Evolutionary conservation across 2,113 vertebrate species (phyloP).

Genomic region (Cochlearius cochlearius): DNA sequence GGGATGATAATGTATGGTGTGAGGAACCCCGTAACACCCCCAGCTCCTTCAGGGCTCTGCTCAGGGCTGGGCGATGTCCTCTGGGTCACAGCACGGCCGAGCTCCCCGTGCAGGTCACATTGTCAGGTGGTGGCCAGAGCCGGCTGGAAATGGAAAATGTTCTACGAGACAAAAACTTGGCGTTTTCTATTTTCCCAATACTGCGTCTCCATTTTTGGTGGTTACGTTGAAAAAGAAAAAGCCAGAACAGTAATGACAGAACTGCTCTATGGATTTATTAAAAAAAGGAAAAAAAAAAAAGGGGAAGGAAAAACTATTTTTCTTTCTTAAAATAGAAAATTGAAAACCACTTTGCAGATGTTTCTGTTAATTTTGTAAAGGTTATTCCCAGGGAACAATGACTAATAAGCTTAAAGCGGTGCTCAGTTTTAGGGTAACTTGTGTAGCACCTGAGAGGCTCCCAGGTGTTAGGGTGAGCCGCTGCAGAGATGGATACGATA

Average conservation of each 20-base stretch:
- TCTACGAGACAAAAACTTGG: background rate
- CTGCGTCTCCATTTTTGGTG: background rate
- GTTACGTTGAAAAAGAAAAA: background rate
- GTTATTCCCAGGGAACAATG: background rate
- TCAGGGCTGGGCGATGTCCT: background rate
- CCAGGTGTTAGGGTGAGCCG: fast-evolving
- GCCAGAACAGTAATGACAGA: background rate
- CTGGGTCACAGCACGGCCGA: fast-evolving
- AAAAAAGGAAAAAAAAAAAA: too few species aligned
- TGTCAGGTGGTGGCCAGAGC: background rate
- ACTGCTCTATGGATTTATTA: background rate
- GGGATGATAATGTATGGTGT: background rate
- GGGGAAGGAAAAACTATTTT: background rate
- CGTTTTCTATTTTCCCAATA: fast-evolving
- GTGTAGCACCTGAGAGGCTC: background rate
- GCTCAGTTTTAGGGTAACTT: background rate
- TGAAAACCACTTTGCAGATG: background rate
- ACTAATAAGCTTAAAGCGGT: background rate
- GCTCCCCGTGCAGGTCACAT: fast-evolving
- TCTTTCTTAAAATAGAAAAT: background rate
- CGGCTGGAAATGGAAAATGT: background rate
- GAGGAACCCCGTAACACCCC: background rate
- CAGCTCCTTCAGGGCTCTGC: background rate
- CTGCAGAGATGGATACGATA: background rate
- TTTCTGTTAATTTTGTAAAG: background rate